Conservation (phyloP, 2,888 invertebrate species). For the Phortica magna region DNA sequence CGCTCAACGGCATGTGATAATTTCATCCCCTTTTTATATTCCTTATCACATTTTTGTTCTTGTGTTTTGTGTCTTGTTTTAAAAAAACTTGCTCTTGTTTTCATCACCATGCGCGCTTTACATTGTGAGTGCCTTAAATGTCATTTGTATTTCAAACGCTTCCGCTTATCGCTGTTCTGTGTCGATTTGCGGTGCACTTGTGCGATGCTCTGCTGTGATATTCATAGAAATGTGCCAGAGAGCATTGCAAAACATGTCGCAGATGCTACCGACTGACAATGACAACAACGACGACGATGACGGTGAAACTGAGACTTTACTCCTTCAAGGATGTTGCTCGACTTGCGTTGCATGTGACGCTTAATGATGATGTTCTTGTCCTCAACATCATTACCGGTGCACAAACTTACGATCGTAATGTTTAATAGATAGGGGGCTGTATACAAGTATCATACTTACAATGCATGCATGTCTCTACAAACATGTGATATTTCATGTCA, state of each 20-base stretch:
- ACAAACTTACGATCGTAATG: neutral
- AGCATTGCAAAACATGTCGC: neutral
- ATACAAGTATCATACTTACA: neutral
- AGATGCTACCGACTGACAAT: neutral
- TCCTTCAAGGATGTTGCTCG: neutral
- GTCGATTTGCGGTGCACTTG: neutral
- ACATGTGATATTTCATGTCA: constrained; percentile 16
- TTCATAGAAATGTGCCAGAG: constrained; percentile 18
- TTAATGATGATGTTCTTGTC: constrained; percentile 16
- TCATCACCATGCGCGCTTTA: neutral
- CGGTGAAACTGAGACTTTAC: neutral
- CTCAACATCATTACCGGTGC: neutral
- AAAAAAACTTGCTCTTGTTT: neutral
- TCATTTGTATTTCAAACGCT: constrained; percentile 13
- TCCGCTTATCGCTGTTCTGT: constrained; percentile 8
- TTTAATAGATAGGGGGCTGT: too few relatives aligned
- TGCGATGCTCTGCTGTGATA: neutral
- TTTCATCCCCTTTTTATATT: neutral
- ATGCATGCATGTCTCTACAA: neutral
- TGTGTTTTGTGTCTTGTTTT: neutral
- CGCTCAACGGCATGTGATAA: neutral
- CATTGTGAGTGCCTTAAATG: neutral
- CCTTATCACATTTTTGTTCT: neutral
- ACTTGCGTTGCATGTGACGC: neutral
- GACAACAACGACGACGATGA: neutral